phyloP scores from a whole-genome alignment of 2,888 invertebrate genomes.

The Amblyjoppa fuscipennis region DNA sequence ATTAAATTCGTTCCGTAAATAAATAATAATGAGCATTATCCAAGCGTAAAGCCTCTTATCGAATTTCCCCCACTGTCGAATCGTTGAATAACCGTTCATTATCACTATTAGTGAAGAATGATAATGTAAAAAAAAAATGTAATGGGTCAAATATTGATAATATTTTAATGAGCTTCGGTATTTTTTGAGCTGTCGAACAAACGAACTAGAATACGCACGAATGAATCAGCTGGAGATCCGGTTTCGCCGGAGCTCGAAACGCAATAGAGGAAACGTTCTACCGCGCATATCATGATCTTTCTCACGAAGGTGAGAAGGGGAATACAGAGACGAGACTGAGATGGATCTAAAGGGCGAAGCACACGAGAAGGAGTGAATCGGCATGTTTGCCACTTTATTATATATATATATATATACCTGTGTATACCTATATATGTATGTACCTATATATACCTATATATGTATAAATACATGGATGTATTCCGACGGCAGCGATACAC shows the following conservation, averaged over 20 bases:
- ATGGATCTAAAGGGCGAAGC: not conserved
- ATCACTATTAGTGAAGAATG: not conserved
- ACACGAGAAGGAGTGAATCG: not conserved
- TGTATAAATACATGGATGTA: not conserved
- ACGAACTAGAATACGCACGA: slow-evolving; percentile 42
- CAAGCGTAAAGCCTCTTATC: not conserved
- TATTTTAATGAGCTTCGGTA: not conserved
- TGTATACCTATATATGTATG: not conserved
- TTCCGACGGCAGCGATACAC: not conserved
- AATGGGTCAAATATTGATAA: not conserved
- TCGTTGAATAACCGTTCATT: not conserved
- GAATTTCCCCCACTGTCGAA: not conserved
- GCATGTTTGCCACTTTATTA: not conserved
- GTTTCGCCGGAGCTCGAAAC: slow-evolving; percentile 44
- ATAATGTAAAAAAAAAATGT: not conserved
- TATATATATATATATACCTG: not conserved
- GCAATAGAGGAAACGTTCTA: slow-evolving; percentile 47
- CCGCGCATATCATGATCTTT: slow-evolving; percentile 14
- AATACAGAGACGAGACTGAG: slow-evolving; percentile 9
- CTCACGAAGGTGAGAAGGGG: slow-evolving; percentile 17
- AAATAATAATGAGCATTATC: not conserved
- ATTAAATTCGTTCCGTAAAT: too few species aligned
- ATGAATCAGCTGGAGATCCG: slow-evolving; percentile 57
- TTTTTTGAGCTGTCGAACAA: slow-evolving; percentile 15
- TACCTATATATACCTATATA: not conserved